phyloP scores from a whole-genome alignment of 23 tunicate species.

The Phallusia fumigata region DNA sequence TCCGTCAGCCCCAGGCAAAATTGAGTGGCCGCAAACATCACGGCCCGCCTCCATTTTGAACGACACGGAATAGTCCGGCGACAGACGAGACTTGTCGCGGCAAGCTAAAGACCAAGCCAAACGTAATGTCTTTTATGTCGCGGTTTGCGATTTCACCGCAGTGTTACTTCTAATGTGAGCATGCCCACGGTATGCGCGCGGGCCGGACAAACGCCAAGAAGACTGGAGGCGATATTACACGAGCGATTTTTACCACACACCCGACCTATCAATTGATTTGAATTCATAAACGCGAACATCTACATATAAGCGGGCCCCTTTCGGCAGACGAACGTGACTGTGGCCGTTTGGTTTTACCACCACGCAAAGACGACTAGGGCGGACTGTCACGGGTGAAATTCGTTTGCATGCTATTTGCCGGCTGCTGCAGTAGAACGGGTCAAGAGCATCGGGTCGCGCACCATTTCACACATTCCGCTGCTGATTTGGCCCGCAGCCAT shows the following conservation, averaged over 20 bases:
- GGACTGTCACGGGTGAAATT: background rate
- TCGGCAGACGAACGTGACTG: background rate
- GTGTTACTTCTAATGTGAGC: background rate
- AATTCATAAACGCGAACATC: too few species aligned
- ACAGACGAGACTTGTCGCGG: background rate
- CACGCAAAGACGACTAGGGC: background rate
- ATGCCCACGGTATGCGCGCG: too few species aligned
- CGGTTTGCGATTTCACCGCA: background rate
- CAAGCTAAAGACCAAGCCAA: background rate
- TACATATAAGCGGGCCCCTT: too few species aligned
- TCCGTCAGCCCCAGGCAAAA: constrained; percentile 11
- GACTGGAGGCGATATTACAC: too few species aligned
- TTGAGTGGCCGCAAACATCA: background rate
- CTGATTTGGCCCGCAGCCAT: constrained; percentile 13
- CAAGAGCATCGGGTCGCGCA: constrained; percentile 11
- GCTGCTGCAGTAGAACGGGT: background rate
- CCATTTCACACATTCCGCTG: constrained; percentile 16
- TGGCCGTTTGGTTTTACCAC: background rate
- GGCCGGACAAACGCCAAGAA: too few species aligned
- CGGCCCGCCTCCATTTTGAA: background rate
- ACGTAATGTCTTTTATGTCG: background rate
- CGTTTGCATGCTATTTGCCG: constrained; percentile 11
- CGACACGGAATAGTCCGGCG: background rate
- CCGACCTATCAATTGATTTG: too few species aligned
- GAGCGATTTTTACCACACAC: too few species aligned